Evolutionary conservation across 2,888 invertebrate species (phyloP).

Genomic region (Cantharis nigra): DNA sequence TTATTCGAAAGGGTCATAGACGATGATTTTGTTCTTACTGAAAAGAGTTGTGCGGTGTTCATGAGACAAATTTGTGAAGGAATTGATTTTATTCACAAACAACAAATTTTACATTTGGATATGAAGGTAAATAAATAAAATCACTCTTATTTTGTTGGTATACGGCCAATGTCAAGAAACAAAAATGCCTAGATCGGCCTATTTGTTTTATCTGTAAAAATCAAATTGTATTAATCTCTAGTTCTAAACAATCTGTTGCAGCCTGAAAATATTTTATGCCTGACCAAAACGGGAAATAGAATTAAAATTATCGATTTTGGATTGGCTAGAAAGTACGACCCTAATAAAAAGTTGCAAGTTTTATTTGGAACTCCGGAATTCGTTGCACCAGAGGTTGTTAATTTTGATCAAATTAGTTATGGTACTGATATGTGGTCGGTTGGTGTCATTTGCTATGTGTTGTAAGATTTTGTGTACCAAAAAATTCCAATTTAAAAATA

Average conservation of each 20-base stretch:
- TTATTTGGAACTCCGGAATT: constrained; percentile 98
- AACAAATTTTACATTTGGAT: constrained; percentile 94
- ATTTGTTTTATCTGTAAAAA: no score
- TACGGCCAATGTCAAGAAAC: no score
- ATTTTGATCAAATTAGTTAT: constrained; percentile 95
- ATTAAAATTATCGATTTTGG: constrained; percentile 99
- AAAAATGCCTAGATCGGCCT: no score
- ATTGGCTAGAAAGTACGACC: constrained; percentile 89
- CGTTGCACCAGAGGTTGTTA: constrained; percentile 97
- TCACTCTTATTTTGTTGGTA: no score
- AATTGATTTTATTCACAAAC: constrained; percentile 94
- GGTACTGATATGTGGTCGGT: constrained; percentile 99
- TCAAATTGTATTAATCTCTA: no score
- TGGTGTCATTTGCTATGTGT: constrained; percentile 96
- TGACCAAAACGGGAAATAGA: constrained; percentile 94
- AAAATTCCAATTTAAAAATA: background rate
- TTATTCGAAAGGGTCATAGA: constrained; percentile 98
- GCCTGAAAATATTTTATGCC: constrained; percentile 98
- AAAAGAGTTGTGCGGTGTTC: constrained; percentile 94
- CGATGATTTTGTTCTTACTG: constrained; percentile 96
- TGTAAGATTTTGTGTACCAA: constrained; percentile 69
- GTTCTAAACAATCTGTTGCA: constrained; percentile 53
- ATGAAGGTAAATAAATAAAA: constrained; percentile 74
- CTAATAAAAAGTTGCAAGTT: constrained; percentile 89
- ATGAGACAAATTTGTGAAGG: constrained; percentile 98